phyloP scores from a whole-genome alignment of 23 tunicate species.

The Ciona savignyi region DNA sequence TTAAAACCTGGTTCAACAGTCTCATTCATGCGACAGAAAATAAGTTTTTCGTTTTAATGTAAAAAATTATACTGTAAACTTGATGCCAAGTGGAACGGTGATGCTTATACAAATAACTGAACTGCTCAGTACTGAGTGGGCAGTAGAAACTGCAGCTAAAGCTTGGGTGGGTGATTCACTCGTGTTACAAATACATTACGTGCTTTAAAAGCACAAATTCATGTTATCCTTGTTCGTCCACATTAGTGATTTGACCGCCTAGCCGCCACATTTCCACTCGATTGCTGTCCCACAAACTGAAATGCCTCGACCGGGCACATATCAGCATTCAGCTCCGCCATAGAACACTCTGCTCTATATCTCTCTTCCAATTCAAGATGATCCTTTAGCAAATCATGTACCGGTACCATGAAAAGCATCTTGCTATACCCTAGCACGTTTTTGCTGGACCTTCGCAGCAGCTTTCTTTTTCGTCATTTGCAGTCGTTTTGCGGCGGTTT shows the following conservation, averaged over 20 bases:
- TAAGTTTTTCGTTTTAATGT: neutral
- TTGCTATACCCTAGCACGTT: neutral
- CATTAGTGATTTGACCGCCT: too few species aligned
- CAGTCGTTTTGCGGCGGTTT: slow-evolving; percentile 31
- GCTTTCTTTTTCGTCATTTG: slow-evolving; percentile 39
- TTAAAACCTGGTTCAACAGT: neutral
- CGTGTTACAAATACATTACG: too few species aligned
- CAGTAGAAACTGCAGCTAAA: too few species aligned
- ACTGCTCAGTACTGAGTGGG: too few species aligned
- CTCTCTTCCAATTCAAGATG: neutral
- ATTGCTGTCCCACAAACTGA: too few species aligned
- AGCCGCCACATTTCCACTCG: too few species aligned
- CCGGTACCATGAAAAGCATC: too few species aligned
- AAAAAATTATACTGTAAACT: neutral
- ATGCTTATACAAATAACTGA: neutral
- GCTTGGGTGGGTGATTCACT: too few species aligned
- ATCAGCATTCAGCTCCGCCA: neutral
- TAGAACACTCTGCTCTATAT: neutral
- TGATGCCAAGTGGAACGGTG: neutral
- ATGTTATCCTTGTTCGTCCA: too few species aligned
- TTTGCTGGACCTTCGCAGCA: slow-evolving; percentile 11
- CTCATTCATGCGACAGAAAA: neutral
- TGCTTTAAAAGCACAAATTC: too few species aligned
- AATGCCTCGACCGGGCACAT: too few species aligned
- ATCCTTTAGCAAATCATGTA: neutral